Evolutionary conservation across 2,797 vertebrate genomes (phyloP), one percentile per base, ranked within the genome.

Genomic region (Fratercula arctica): DNA sequence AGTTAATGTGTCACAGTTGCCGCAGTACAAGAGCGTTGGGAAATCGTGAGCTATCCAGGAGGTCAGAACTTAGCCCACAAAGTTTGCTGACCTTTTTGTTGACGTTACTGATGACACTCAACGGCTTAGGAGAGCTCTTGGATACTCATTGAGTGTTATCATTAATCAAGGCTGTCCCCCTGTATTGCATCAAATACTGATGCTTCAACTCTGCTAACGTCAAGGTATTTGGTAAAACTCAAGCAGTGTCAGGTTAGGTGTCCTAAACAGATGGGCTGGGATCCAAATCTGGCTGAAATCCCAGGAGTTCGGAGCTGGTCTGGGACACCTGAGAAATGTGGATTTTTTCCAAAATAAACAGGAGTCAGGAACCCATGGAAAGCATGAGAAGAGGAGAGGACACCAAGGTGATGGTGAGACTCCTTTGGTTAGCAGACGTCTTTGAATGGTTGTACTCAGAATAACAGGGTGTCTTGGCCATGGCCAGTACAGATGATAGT

Each of bases 51-150:
- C 63, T 33, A 70, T 37, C 50, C 76, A 84, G 68, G 69, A 88
- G 92, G 82, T 95, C 93, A 88, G 66, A 87, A 53, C 57, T 95
- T 54, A 87, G 81, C 66, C 66, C 85, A 67, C 73, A 70, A 41
- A 96, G 77, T 92, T 72, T 92, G 67, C 63, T 91, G 90, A 91
- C 92, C 90, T 87, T 92, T 85, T 51, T 60, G 73, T 81, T 95
- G 93, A 93, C 31, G 2, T 85, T 75, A 43, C 76, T 57, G 80
- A 67, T 95, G 95, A 76, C 80, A 96, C 48, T 76, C 39, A 43
- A 43, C 0, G 66, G 69, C 68, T 78, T 25, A 9, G 84, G 51
- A 82, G 29, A 86, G 46, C 70, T 87, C 79, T 35, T 73, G 76
- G 69, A 59, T 81, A 16, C 48, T 70, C 69, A 9, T 0, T 29